A percentile compares a stretch with the other conserved stretches of the same genome.
phyloP scores from a whole-genome alignment of 2,888 invertebrate genomes.

The Tipula unca region DNA sequence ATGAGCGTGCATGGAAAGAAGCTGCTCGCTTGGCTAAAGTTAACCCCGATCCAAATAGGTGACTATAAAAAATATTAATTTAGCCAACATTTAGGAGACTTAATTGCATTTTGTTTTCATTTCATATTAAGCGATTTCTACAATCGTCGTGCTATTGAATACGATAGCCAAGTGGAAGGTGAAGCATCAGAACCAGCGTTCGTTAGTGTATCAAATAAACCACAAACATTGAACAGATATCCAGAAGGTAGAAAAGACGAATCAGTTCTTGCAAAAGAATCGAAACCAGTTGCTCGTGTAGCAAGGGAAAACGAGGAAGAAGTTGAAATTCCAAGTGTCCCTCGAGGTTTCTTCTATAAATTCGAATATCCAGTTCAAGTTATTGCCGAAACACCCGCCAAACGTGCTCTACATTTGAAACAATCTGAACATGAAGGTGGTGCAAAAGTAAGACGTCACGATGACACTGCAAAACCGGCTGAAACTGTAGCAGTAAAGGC shows the following conservation, averaged over 20 bases:
- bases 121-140: slow-evolving; percentile 28
- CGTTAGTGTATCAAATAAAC: slow-evolving; percentile 24
- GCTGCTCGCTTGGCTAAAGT: slow-evolving; percentile 49
- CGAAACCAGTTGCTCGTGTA: neutral
- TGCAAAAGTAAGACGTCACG: neutral
- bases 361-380: slow-evolving; percentile 57
- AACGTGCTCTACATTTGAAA: neutral
- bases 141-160: slow-evolving; percentile 26
- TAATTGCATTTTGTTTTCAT: neutral
- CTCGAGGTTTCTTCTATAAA: slow-evolving; percentile 65
- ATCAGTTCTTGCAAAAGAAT: neutral
- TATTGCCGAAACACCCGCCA: slow-evolving; percentile 24
- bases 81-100: neutral
- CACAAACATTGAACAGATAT: slow-evolving; percentile 25
- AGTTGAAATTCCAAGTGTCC: slow-evolving; percentile 46
- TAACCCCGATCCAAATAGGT: slow-evolving; percentile 41
- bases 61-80: neutral
- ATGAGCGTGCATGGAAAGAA: slow-evolving; percentile 58
- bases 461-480: neutral
- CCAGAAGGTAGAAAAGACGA: slow-evolving; percentile 21
- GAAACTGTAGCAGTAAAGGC: neutral
- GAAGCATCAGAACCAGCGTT: slow-evolving; percentile 21
- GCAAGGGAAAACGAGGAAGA: slow-evolving; percentile 33
- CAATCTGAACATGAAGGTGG: neutral
- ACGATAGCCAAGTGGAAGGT: slow-evolving; percentile 22